phyloP scores from a whole-genome alignment of 2,797 vertebrate species.

The Lerista edwardsae region DNA sequence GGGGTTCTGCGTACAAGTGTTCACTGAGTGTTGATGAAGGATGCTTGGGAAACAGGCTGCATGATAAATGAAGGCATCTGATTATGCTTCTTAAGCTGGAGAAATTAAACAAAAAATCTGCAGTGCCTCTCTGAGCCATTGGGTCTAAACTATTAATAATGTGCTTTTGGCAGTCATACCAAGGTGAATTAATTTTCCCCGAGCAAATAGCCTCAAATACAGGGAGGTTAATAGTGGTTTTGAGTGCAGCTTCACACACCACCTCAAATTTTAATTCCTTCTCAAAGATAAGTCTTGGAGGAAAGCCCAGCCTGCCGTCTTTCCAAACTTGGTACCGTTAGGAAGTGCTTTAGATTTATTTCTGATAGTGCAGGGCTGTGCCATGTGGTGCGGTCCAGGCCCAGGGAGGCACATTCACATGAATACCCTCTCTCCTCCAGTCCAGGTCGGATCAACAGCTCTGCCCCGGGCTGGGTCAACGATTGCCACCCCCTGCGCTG shows the following conservation, averaged over 20 bases:
- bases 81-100: constrained; percentile 25
- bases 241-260: constrained; percentile 33
- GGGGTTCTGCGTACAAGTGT: background rate
- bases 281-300: background rate
- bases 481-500: no score
- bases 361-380: background rate
- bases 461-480: no score
- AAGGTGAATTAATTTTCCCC: background rate
- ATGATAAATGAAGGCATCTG: constrained; percentile 25
- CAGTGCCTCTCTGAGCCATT: constrained; percentile 22
- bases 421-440: no score
- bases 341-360: background rate
- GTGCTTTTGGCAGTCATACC: constrained; percentile 41
- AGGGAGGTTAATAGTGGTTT: constrained; percentile 51
- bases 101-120: constrained; percentile 33
- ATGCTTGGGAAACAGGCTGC: background rate
- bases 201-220: background rate
- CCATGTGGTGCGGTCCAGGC: no score
- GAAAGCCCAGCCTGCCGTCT: background rate
- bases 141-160: constrained; percentile 33
- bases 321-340: background rate
- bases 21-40: background rate
- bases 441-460: no score
- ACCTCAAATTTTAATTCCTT: background rate
- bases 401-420: no score